phyloP scores from a whole-genome alignment of 2,797 vertebrate species.

The Sebastes nivosus region DNA sequence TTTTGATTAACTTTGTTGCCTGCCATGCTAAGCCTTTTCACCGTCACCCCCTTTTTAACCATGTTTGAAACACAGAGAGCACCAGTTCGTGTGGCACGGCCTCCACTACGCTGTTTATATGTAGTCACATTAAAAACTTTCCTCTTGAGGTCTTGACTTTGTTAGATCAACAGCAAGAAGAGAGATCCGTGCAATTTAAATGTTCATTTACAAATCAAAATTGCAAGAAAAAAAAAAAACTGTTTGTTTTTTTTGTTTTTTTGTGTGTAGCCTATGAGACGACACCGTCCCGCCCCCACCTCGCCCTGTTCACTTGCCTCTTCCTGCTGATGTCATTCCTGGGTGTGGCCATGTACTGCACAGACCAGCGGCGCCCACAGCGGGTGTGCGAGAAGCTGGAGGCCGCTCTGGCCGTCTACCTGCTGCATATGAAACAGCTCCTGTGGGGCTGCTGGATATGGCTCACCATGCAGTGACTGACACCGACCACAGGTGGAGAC shows the following conservation, averaged over 20 bases:
- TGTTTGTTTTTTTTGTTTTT: background rate
- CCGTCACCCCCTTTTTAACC: constrained; percentile 11
- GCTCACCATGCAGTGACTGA: constrained; percentile 86
- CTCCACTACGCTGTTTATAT: background rate
- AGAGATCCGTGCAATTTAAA: constrained; percentile 13
- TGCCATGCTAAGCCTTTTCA: constrained; percentile 1
- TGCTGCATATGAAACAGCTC: constrained; percentile 85
- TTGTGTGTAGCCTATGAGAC: constrained; percentile 80
- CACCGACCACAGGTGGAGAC: constrained; percentile 56
- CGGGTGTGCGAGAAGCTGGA: constrained; percentile 87
- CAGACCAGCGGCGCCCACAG: constrained; percentile 77
- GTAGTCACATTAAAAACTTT: background rate
- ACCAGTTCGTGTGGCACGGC: constrained; percentile 6
- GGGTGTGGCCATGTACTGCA: constrained; percentile 87
- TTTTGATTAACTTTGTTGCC: constrained; percentile 5
- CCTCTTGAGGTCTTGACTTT: background rate
- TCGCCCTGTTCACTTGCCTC: constrained; percentile 85
- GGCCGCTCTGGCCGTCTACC: constrained; percentile 83
- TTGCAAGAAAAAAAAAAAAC: background rate
- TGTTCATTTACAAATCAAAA: constrained; percentile 57
- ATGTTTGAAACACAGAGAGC: background rate
- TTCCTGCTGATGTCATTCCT: constrained; percentile 87
- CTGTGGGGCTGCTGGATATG: constrained; percentile 89
- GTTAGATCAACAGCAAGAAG: background rate
- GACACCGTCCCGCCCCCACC: constrained; percentile 79